These are phyloP conservation scores for Bubo scandiacus DNA, from an alignment of 2,113 vertebrate species.

Conservation along the genomic window DNA sequence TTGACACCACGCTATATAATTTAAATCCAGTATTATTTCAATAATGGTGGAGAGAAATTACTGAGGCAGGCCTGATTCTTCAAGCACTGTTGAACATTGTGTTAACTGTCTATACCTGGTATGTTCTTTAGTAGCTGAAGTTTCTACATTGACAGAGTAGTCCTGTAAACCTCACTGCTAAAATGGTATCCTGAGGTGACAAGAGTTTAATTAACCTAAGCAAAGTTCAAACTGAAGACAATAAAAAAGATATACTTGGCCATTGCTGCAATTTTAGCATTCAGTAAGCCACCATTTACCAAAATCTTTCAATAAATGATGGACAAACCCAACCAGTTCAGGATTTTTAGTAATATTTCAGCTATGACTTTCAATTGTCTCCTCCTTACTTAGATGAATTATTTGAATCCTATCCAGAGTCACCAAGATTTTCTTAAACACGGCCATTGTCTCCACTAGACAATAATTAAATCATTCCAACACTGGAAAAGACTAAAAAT, in stretches of 20 bases:
- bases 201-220: background rate
- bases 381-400: background rate
- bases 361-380: background rate
- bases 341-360: background rate
- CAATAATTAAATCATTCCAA: background rate
- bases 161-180: background rate
- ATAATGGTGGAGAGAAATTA: background rate
- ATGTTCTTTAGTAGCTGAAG: background rate
- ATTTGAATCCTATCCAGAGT: background rate
- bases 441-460: background rate
- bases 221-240: slow-evolving; percentile 14
- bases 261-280: background rate
- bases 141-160: background rate
- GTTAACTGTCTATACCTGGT: background rate
- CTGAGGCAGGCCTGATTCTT: background rate
- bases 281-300: background rate
- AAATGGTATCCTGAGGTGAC: slow-evolving; percentile 2
- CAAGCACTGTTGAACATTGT: background rate
- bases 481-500: slow-evolving; percentile 4
- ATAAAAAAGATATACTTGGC: background rate
- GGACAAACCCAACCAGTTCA: background rate
- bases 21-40: background rate
- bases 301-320: background rate
- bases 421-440: background rate
- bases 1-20: background rate